Base-by-base conservation (phyloP, 1,140 invertebrate genomes). In the Chelonus insularis region DNA sequence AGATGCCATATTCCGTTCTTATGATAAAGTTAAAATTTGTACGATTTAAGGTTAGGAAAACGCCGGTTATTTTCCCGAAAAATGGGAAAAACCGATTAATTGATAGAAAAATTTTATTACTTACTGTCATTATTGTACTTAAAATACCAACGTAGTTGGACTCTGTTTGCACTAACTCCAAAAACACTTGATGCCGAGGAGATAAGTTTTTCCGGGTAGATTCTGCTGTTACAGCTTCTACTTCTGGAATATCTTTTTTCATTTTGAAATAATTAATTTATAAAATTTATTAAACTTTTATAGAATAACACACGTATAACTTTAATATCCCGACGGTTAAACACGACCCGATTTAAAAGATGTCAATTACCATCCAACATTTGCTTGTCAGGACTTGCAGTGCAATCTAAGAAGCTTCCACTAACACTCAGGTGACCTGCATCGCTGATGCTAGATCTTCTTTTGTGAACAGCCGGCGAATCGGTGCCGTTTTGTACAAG, bases 141-240 rank as follows among this genome's bases (percentile, higher is more conserved):
- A 99, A 84, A 71, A 98, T 97, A 50, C 89, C 89, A 43, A 98
- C 94, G 84, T 99, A 99, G 85, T 98, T 99, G 29, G 88, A 92
- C 81, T 99, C 97, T 6, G 97, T 99, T 77, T 97, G 93, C 25
- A 95, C 86, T 47, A 99, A 83, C 81, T 99, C 96, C 75, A 93
- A 86, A 70, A 97, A 96, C 36, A 95, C 92, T 82, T 93, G 91
- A 73, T 93, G 89, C 45, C 94, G 82, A 1, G 90, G 86, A 12
- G 92, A 90, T 68, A 91, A 83, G 67, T 86, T 84, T 70, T 89
- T 89, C 60, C 86, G 79, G 32, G 84, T 81, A 32, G 85, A 83
- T 69, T 88, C 88, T 63, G 84, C 80, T 59, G 59, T 77, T 25
- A 84, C 83, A 65, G 79, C 73, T 71, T 86, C 84, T 32, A 81